Conservation (phyloP, 1,140 invertebrate species). For the Teleopsis dalmanni region DNA sequence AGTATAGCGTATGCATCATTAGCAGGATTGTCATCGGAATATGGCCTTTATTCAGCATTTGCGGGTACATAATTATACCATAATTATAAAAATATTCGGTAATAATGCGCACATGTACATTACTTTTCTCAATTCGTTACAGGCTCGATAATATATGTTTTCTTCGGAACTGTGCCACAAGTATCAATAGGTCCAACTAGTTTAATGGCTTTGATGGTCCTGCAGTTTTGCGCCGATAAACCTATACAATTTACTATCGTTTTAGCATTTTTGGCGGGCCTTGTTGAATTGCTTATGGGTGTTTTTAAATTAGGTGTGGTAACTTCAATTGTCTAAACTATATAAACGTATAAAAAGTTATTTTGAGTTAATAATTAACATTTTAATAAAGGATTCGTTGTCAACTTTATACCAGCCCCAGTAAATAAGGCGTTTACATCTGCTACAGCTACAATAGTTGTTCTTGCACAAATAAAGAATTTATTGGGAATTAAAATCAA, state of each 20-base stretch:
- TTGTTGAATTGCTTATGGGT: constrained; percentile 71
- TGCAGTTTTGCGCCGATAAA: constrained; percentile 63
- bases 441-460: constrained; percentile 87
- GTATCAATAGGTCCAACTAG: constrained; percentile 86
- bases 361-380: not conserved
- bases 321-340: not conserved
- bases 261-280: constrained; percentile 66
- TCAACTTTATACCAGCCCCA: constrained; percentile 90
- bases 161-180: constrained; percentile 85
- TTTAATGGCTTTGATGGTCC: constrained; percentile 67
- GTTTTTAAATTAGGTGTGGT: constrained; percentile 36
- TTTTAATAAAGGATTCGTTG: constrained; percentile 66
- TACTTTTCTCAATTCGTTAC: constrained; percentile 19
- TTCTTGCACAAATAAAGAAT: constrained; percentile 78
- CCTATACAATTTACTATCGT: constrained; percentile 71
- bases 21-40: constrained; percentile 63
- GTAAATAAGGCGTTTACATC: constrained; percentile 91
- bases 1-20: constrained; percentile 74
- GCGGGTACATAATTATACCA: constrained; percentile 22
- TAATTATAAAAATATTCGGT: too few species aligned
- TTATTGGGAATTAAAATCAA: constrained; percentile 67
- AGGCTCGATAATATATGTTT: constrained; percentile 79
- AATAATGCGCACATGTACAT: too few species aligned
- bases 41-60: constrained; percentile 45
- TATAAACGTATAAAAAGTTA: too few species aligned